phyloP scores from a whole-genome alignment of 1,140 invertebrate species.

The Heliconius himera region DNA sequence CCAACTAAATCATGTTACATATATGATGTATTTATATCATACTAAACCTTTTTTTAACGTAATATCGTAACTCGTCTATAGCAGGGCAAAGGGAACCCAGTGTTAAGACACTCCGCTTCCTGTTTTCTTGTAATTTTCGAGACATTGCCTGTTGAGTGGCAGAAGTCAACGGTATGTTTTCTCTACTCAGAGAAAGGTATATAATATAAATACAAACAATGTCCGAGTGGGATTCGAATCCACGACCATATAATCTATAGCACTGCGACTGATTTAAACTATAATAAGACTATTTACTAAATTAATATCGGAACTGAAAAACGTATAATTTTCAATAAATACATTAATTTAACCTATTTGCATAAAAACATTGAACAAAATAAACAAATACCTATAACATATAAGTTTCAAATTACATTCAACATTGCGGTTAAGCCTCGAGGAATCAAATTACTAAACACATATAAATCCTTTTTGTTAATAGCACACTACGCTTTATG shows the following conservation, averaged over 20 bases:
- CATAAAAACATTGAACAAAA: not conserved
- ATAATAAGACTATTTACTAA: too few relatives aligned
- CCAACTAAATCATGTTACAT: not conserved
- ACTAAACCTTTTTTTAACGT: not conserved
- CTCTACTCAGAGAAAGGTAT: too few relatives aligned
- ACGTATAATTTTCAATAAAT: too few relatives aligned
- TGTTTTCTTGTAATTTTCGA: not conserved
- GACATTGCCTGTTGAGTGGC: not conserved
- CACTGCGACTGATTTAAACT: not conserved
- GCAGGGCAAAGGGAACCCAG: not conserved
- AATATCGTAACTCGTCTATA: too few relatives aligned
- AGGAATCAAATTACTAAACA: slow-evolving; percentile 17
- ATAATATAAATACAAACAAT: too few relatives aligned
- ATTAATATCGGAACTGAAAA: too few relatives aligned
- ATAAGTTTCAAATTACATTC: slow-evolving; percentile 4
- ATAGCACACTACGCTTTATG: not conserved
- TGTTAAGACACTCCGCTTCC: not conserved
- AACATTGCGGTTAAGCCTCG: not conserved
- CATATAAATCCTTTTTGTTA: not conserved
- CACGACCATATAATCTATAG: not conserved
- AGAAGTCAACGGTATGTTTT: not conserved
- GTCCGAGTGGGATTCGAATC: not conserved
- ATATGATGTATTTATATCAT: too few relatives aligned
- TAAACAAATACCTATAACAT: not conserved
- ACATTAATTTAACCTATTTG: not conserved